A percentile compares a stretch with the other conserved stretches of the same genome.
These are phyloP conservation scores for Lypha dubia DNA, from an alignment of 2,888 invertebrate genomes.

Conservation along the genomic window DNA sequence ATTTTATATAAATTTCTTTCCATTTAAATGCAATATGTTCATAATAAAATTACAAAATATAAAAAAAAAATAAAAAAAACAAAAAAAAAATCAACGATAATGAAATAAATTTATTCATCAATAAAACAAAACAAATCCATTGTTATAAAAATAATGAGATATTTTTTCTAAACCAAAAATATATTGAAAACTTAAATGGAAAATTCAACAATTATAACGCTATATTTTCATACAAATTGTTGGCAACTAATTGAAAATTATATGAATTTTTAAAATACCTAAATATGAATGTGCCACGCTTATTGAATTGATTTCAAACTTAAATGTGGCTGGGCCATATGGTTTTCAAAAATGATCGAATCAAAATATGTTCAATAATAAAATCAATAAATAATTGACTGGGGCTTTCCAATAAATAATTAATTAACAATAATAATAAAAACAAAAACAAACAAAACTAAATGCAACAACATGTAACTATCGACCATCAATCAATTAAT, in stretches of 20 bases:
- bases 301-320: constrained; percentile 33
- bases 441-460: constrained; percentile 27
- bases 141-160: constrained; percentile 32
- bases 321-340: constrained; percentile 49
- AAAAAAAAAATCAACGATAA: constrained; percentile 34
- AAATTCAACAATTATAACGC: constrained; percentile 44
- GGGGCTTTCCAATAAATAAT: constrained; percentile 36
- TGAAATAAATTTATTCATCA: constrained; percentile 48
- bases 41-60: constrained; percentile 42
- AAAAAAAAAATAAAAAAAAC: constrained; percentile 20
- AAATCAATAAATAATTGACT: constrained; percentile 10
- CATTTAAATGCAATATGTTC: constrained; percentile 48
- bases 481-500: constrained; percentile 28
- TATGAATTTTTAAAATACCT: constrained; percentile 33
- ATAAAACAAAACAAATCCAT: constrained; percentile 24
- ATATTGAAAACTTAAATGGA: constrained; percentile 33
- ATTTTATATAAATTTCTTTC: constrained; percentile 62
- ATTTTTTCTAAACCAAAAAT: constrained; percentile 7
- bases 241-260: constrained; percentile 53
- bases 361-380: background rate
- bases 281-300: constrained; percentile 54
- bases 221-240: constrained; percentile 37
- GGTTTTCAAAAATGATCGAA: constrained; percentile 44
- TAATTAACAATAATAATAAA: too few relatives aligned
- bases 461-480: constrained; percentile 31